Evolutionary conservation across 2,113 vertebrate species (phyloP).

Genomic region (human): GRCh38 chr7:89640001-89640500

Average conservation of each 20-base stretch:
- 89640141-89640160: background rate
- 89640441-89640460: background rate
- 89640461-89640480: background rate
- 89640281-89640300: background rate
- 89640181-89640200: background rate
- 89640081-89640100: background rate
- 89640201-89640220: too few relatives aligned
- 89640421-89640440: background rate
- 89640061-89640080: background rate
- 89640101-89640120: background rate
- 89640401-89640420: background rate
- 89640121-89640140: background rate
- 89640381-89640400: background rate
- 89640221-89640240: background rate
- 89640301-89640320: background rate
- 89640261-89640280: background rate
- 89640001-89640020: background rate
- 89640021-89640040: background rate
- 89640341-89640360: background rate
- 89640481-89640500: background rate
- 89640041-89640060: background rate
- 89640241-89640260: background rate
- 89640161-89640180: background rate
- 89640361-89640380: background rate
- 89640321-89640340: background rate